These are phyloP conservation scores for Leiothrix lutea DNA, from an alignment of 2,113 vertebrate species.

Conservation along the genomic window DNA sequence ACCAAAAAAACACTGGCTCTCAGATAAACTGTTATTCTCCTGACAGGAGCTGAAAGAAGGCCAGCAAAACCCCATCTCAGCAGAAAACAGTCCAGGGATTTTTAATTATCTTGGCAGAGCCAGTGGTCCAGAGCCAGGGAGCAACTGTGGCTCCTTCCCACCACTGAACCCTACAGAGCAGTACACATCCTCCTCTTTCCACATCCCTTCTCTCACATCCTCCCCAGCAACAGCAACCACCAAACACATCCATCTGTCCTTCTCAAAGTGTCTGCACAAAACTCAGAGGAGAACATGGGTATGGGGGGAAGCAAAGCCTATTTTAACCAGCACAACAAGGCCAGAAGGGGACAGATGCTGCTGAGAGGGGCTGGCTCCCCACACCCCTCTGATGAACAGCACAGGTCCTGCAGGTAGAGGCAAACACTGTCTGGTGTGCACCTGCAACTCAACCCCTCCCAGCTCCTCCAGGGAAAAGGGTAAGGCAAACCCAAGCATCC, in stretches of 20 bases:
- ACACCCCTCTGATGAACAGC: neutral
- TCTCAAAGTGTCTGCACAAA: neutral
- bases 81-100: neutral
- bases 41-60: neutral
- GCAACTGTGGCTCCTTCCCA: neutral
- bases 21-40: neutral
- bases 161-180: neutral
- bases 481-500: neutral
- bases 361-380: neutral
- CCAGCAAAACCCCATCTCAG: neutral
- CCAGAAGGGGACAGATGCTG: neutral
- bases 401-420: neutral
- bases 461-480: neutral
- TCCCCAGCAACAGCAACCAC: neutral
- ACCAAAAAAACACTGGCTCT: neutral
- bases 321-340: neutral
- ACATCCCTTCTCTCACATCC: neutral
- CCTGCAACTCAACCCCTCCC: neutral
- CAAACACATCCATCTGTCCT: neutral
- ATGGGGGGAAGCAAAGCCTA: neutral
- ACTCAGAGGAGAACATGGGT: neutral
- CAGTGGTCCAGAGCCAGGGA: neutral
- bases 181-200: neutral
- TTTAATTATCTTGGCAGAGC: neutral
- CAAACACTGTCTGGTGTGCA: neutral